Conservation (phyloP, 2,113 vertebrate genomes). For the Narcine bancroftii region DNA sequence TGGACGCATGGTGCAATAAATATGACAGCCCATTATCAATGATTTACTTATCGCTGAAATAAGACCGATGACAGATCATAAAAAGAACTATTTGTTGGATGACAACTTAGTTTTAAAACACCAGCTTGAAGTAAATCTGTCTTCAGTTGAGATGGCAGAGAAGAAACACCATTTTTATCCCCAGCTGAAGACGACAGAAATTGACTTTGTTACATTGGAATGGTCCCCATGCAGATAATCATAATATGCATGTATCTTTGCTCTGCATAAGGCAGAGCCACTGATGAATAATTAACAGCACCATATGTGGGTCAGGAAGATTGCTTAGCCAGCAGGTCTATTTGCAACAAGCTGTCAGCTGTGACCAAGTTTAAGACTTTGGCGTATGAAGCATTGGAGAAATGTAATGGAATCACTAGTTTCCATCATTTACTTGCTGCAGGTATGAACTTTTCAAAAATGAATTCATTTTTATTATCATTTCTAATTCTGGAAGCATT, state of each 20-base stretch:
- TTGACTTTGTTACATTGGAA: slow-evolving; percentile 29
- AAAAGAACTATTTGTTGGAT: background rate
- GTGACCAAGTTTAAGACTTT: slow-evolving; percentile 33
- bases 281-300: slow-evolving; percentile 34
- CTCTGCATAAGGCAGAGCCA: slow-evolving; percentile 24
- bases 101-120: slow-evolving; percentile 22
- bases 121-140: slow-evolving; percentile 12
- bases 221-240: background rate
- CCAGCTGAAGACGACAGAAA: background rate
- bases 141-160: background rate
- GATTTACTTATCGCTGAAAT: background rate
- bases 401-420: slow-evolving; percentile 4
- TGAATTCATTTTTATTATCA: background rate
- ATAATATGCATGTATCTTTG: slow-evolving; percentile 16
- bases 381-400: slow-evolving; percentile 5
- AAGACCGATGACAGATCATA: background rate
- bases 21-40: slow-evolving; percentile 10
- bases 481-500: background rate
- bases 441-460: background rate
- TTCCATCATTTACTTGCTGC: background rate
- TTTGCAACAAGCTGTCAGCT: slow-evolving; percentile 34
- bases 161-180: background rate
- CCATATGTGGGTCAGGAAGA: slow-evolving; percentile 31
- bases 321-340: slow-evolving; percentile 31
- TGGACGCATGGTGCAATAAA: background rate